Percentiles rank a stretch among this genome's conserved stretches.
Evolutionary conservation across 2,888 invertebrate species (phyloP).

Genomic region (Leptinotarsa juncta): DNA sequence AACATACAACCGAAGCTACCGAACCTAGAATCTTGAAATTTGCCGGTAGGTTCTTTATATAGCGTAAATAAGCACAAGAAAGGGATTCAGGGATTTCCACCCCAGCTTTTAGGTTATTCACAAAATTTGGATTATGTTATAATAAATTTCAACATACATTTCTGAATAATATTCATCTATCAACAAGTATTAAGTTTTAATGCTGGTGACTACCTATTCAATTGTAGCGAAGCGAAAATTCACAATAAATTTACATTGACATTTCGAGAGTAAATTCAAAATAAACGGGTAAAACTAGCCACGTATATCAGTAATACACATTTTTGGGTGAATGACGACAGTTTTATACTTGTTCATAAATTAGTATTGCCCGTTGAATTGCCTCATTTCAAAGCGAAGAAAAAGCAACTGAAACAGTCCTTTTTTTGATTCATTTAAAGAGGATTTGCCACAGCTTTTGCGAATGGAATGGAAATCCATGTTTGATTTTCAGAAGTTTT

Average conservation of each 20-base stretch:
- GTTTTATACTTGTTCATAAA: constrained; percentile 18
- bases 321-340: not conserved
- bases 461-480: constrained; percentile 3
- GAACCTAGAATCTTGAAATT: too few species aligned
- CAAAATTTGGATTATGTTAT: too few species aligned
- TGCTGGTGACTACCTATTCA: too few species aligned
- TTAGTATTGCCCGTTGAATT: constrained; percentile 10
- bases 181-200: too few species aligned
- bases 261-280: not conserved
- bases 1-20: too few species aligned
- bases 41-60: too few species aligned
- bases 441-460: not conserved
- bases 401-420: constrained; percentile 9
- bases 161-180: too few species aligned
- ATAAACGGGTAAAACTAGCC: not conserved
- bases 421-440: constrained; percentile 25
- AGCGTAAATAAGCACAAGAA: too few species aligned
- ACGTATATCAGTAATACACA: not conserved
- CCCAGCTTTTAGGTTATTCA: too few species aligned
- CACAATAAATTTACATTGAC: not conserved
- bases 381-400: constrained; percentile 5
- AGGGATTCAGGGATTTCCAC: too few species aligned
- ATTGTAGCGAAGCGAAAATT: not conserved
- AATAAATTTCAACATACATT: too few species aligned
- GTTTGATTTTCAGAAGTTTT: constrained; percentile 4